Evolutionary conservation across 2,888 invertebrate genomes (phyloP).

Genomic region (Frankliniella intonsa): DNA sequence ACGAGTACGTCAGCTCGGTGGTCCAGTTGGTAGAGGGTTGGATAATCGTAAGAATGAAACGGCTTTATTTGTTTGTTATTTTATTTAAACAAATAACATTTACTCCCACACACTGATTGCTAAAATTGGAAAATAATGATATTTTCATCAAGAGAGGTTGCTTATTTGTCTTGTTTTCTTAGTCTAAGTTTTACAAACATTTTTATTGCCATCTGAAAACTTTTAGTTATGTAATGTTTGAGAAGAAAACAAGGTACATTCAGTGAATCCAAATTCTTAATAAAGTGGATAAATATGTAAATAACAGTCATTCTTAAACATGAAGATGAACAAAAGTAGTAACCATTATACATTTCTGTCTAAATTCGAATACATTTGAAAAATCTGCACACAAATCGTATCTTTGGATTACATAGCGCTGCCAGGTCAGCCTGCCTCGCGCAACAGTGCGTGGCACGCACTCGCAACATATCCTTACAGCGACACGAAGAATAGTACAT

Average conservation of each 20-base stretch:
- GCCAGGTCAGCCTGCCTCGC: background rate
- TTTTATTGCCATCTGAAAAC: too few species aligned
- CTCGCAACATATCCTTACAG: too few species aligned
- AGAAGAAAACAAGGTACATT: background rate
- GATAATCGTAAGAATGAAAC: too few species aligned
- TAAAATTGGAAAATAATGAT: background rate
- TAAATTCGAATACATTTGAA: too few species aligned
- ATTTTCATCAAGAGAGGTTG: background rate
- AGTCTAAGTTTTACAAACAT: too few species aligned
- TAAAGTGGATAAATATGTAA: too few species aligned
- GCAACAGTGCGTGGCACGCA: background rate
- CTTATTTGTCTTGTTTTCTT: background rate
- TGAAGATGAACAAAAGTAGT: too few species aligned
- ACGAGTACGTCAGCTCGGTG: too few species aligned
- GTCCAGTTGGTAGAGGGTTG: too few species aligned
- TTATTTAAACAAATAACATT: constrained; percentile 2
- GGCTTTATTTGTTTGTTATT: background rate
- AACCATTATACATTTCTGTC: too few species aligned
- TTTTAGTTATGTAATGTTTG: background rate
- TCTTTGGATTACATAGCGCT: background rate
- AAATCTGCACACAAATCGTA: background rate
- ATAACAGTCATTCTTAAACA: too few species aligned
- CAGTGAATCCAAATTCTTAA: background rate
- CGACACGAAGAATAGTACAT: too few species aligned
- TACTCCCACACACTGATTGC: background rate